phyloP scores from a whole-genome alignment of 2,113 vertebrate genomes.

The Sebastes schlegelii region DNA sequence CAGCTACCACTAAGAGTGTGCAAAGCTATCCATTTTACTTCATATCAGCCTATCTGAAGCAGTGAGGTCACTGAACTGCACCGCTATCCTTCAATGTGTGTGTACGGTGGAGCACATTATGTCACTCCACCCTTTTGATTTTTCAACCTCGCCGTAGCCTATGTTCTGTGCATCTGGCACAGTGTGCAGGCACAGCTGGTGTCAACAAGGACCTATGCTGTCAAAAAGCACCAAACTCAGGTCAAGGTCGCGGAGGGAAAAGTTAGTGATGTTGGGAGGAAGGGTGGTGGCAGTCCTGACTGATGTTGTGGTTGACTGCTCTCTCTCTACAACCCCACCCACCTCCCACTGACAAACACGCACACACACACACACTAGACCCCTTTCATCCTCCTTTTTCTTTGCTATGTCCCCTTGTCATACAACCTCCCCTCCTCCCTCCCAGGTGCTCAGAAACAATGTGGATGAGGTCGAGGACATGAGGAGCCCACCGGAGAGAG shows the following conservation, averaged over 20 bases:
- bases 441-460: constrained; percentile 68
- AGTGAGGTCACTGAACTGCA: constrained; percentile 37
- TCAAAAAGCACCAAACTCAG: constrained; percentile 69
- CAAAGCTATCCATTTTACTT: constrained; percentile 20
- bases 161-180: constrained; percentile 53
- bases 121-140: constrained; percentile 47
- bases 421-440: constrained; percentile 55
- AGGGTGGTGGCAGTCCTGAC: constrained; percentile 67
- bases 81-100: constrained; percentile 10
- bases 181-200: constrained; percentile 64
- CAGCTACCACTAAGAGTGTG: constrained; percentile 1
- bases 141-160: constrained; percentile 22
- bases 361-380: constrained; percentile 1
- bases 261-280: constrained; percentile 61
- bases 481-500: constrained; percentile 75
- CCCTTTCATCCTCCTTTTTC: constrained; percentile 54
- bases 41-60: constrained; percentile 13
- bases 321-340: constrained; percentile 29
- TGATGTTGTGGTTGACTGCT: constrained; percentile 72
- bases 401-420: constrained; percentile 66
- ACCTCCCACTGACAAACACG: constrained; percentile 13
- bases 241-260: constrained; percentile 75
- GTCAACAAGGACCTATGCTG: constrained; percentile 68
- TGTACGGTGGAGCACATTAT: constrained; percentile 16
- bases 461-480: constrained; percentile 79